Base-by-base conservation (phyloP, 2,888 invertebrate species). In the Drosophila villosipedis region DNA sequence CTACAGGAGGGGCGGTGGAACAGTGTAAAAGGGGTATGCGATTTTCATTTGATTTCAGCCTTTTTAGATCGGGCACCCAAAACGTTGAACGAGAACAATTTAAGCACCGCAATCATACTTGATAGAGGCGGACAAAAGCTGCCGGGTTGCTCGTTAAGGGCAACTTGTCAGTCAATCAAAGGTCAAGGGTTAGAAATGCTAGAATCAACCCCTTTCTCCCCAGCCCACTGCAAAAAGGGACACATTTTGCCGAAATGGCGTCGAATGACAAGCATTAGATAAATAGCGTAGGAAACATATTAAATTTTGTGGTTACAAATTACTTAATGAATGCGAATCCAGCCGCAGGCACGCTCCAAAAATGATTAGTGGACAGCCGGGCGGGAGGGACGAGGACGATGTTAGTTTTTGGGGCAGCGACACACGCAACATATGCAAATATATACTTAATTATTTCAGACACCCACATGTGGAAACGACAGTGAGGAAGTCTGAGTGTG, bases 151-250 rank as follows among this genome's bases (percentile, higher is more conserved):
- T 84, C 80, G 84, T 85, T 84, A 81, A 71, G 81, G 82, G 65
- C 85, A 85, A 85, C 80, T 88, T 88, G 88, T 82, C 85, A 87
- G 87, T 89, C 87, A 89, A 89, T 89, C 89, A 89, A 83, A 79
- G 87, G 89, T 89, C 84, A 87, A 84, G 87, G 81, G 82, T 80
- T 73, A 49, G 52, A 43, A 31, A 63, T 57, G 39, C 28, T 7
- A 16, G 28, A 41, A 7, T 9, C 10, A 9, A 16, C 1, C 16
- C 12, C 16, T 1, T 28, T 9, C 0, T 25, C 2, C 6, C 2
- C 37, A 31, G n/a, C 7, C 59, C 31, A 41, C 39, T 9, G 39
- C 33, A 61, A 76, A 74, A 82, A 80, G 77, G 82, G 86, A 68
- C 76, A 81, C 53, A 53, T 55, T 60, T 59, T 39, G 37, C n/a